Percentiles rank a stretch among this genome's conserved stretches.
Conservation (phyloP, 1,140 invertebrate species). For the Drosophila albomicans region DNA sequence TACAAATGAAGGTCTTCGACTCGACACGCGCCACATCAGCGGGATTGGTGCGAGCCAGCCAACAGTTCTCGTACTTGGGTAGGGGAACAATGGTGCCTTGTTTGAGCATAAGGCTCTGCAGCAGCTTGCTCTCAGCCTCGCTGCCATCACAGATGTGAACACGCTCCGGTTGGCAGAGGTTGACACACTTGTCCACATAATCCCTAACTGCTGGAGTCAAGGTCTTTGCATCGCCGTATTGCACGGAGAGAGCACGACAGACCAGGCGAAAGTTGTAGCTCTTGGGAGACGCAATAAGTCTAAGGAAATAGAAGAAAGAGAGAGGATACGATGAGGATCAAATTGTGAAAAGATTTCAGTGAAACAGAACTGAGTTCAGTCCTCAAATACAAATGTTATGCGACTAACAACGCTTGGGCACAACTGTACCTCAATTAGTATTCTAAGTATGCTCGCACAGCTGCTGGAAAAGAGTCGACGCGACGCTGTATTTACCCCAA, state of each 20-base stretch:
- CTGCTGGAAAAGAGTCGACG: conserved; percentile 45
- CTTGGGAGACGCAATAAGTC: conserved; percentile 34
- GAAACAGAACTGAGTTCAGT: not conserved
- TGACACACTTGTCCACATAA: conserved; percentile 89
- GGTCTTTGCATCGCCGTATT: conserved; percentile 66
- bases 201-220: conserved; percentile 85
- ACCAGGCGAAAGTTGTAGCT: conserved; percentile 62
- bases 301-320: conserved; percentile 10
- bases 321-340: not conserved
- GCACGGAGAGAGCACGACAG: conserved; percentile 63
- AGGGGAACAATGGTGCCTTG: conserved; percentile 90
- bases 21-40: conserved; percentile 97
- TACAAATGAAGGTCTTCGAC: conserved; percentile 95
- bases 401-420: conserved; percentile 41
- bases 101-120: conserved; percentile 88
- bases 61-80: conserved; percentile 95
- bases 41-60: conserved; percentile 95
- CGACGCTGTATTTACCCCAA: conserved; percentile 27
- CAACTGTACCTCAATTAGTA: conserved; percentile 76
- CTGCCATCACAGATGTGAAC: conserved; percentile 95
- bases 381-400: conserved; percentile 13
- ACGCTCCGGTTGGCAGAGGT: conserved; percentile 90
- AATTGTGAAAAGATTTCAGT: not conserved
- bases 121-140: conserved; percentile 88
- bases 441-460: conserved; percentile 67